Percentiles rank a stretch among this genome's conserved stretches.
Evolutionary conservation across 92 coral and sea anemone species (phyloP).

Genomic region (Palythoa grandis): DNA sequence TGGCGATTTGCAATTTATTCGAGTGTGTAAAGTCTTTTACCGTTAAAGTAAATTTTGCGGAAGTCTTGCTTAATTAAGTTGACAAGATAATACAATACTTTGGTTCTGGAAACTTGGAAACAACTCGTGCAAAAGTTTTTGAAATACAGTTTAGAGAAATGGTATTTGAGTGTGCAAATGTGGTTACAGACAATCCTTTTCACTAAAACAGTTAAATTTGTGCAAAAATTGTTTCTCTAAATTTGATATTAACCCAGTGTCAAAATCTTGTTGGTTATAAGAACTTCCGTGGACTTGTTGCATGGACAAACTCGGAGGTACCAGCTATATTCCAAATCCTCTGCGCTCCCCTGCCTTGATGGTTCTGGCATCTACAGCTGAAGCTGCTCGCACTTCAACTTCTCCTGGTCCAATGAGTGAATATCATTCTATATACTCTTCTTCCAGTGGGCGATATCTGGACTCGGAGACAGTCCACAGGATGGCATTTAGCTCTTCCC

Average conservation of each 20-base stretch:
- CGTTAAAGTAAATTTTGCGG: background rate
- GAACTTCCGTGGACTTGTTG: conserved; percentile 48
- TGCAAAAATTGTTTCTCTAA: conserved; percentile 41
- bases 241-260: conserved; percentile 38
- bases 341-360: conserved; percentile 88
- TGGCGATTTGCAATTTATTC: conserved; percentile 5
- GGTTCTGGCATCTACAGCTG: conserved; percentile 93
- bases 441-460: conserved; percentile 78
- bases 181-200: background rate
- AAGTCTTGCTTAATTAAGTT: background rate
- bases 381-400: conserved; percentile 85
- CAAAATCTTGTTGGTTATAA: conserved; percentile 41
- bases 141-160: conserved; percentile 2
- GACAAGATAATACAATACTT: background rate
- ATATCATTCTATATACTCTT: conserved; percentile 81
- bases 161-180: conserved; percentile 49
- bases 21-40: background rate
- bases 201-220: background rate
- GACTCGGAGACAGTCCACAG: conserved; percentile 87
- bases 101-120: background rate
- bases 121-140: background rate
- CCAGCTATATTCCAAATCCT: conserved; percentile 85
- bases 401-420: conserved; percentile 84
- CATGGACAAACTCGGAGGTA: conserved; percentile 89
- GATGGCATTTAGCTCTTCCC: conserved; percentile 84